These are phyloP conservation scores for Bombyx huttoni DNA, from an alignment of 2,888 invertebrate genomes.

Conservation along the genomic window DNA sequence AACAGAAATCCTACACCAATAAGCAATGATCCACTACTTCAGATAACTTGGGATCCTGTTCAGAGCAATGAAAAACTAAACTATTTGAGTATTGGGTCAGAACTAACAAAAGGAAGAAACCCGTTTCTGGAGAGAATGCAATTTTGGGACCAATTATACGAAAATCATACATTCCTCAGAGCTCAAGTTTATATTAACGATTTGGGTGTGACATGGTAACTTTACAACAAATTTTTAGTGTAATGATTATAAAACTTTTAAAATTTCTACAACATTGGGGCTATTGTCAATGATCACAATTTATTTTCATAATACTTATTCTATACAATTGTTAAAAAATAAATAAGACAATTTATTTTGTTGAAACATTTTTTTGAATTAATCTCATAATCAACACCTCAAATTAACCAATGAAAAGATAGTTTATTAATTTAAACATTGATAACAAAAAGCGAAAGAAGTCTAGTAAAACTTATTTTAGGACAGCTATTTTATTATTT, in stretches of 20 bases:
- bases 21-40: constrained; percentile 42
- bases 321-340: neutral
- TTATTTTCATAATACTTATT: neutral
- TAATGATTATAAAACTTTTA: neutral
- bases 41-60: constrained; percentile 58
- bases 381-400: neutral
- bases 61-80: constrained; percentile 42
- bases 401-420: too few relatives aligned
- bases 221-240: constrained; percentile 5
- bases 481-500: neutral
- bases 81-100: constrained; percentile 50
- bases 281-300: neutral
- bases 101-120: constrained; percentile 53
- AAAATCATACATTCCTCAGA: constrained; percentile 39
- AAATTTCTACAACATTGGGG: neutral
- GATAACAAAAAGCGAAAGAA: constrained; percentile 43
- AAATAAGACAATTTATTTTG: neutral
- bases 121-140: constrained; percentile 55
- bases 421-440: constrained; percentile 4
- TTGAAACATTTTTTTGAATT: neutral
- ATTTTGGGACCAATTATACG: constrained; percentile 56
- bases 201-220: constrained; percentile 36
- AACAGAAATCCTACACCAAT: constrained; percentile 58
- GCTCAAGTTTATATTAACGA: constrained; percentile 45
- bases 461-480: constrained; percentile 25